Evolutionary conservation across 2,888 invertebrate species (phyloP), one percentile per base, ranked within the genome.

Genomic region (Thera britannica): DNA sequence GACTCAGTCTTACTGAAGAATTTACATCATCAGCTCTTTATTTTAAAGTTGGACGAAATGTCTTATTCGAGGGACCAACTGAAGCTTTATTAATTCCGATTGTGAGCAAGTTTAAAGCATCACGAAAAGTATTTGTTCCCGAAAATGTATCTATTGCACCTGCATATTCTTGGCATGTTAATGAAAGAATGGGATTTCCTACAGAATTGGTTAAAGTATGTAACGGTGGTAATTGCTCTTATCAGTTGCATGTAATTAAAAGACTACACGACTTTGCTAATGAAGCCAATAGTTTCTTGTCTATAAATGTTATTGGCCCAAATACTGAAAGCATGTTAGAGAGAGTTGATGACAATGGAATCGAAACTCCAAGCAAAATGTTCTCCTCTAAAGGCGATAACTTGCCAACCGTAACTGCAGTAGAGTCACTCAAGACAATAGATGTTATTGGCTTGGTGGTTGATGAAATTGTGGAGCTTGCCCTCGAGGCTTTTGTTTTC

Each of bases 151-250:
- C 60, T 54, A 83, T 91, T 65, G 80, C 85, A 11, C 79, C 92
- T 3, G 76, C 80, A 52, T 91, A 89, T 75, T 67, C 79, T 12
- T 93, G 92, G 92, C 88, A 89, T 52, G 72, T 92, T 44, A 83
- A 81, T 71, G 70, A 67, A 34, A 77, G 79, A 36, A 67, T 57
- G 61, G 79, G 79, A 8, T 85, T 83, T 79, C 87, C 90, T 49
- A 79, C 73, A 65, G 83, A 81, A 54, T 58, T 65, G 38, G 55
- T 90, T 23, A 78, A 77, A 51, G 73, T 91, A 67, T 66, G 74
- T 48, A 75, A 81, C 46, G 72, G 78, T 34, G 84, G 84, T 74
- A 68, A 82, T n/a, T 77, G 73, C 66, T 67, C 66, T 8, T 90
- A 90, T 75, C 70, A 85, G 67, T 60, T 92, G 56, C 83, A 83